Evolutionary conservation across 2,797 vertebrate genomes (phyloP).

Genomic region (Falco novaeseelandiae): DNA sequence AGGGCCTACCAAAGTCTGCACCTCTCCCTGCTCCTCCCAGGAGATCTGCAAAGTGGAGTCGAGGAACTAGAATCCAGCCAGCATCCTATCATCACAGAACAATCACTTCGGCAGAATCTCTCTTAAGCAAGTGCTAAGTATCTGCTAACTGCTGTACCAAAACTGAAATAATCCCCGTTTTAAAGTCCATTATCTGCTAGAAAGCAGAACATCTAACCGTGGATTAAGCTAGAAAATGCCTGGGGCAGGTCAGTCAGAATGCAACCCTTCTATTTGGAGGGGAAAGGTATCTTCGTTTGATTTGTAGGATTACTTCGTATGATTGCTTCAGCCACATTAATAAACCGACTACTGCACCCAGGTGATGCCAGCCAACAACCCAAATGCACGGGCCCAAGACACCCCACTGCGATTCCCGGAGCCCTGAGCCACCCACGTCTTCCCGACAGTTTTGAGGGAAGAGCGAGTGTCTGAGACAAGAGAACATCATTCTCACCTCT

Average conservation of each 20-base stretch:
- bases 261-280: not conserved
- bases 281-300: not conserved
- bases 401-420: fast-evolving
- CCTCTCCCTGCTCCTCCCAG: not conserved
- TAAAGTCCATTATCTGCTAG: not conserved
- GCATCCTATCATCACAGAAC: not conserved
- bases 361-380: not conserved
- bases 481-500: not conserved
- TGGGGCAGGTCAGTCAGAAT: not conserved
- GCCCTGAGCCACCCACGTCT: not conserved
- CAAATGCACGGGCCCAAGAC: not conserved
- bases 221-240: not conserved
- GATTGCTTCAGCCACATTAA: not conserved
- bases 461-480: not conserved
- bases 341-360: not conserved
- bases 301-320: not conserved
- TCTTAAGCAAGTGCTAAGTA: slow-evolving; percentile 11
- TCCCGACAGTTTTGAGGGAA: not conserved
- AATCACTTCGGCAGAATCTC: not conserved
- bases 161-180: not conserved
- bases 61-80: not conserved
- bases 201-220: not conserved
- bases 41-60: not conserved
- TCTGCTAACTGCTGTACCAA: not conserved
- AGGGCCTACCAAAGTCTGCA: not conserved